phyloP scores from a whole-genome alignment of 2,888 invertebrate genomes.

The Nemotelus nigrinus region DNA sequence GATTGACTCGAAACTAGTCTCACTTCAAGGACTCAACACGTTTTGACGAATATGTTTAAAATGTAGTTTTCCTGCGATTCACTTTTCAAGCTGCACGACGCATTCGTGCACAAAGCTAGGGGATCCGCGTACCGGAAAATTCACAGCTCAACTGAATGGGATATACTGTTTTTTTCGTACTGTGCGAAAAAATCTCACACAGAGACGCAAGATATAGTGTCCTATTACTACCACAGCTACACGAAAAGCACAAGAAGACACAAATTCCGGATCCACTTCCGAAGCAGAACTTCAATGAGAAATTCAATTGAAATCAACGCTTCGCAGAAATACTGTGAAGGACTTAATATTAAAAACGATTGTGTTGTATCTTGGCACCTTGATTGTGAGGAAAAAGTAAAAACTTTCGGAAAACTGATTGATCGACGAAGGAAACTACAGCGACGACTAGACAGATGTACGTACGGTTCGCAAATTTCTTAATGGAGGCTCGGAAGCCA shows the following conservation, averaged over 20 bases:
- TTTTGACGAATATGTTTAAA: background rate
- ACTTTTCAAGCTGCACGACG: constrained; percentile 24
- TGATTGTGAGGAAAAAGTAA: too few species aligned
- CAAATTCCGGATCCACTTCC: background rate
- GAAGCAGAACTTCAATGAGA: too few species aligned
- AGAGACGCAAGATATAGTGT: background rate
- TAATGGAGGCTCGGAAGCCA: constrained; percentile 30
- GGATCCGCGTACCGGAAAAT: constrained; percentile 59
- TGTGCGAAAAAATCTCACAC: constrained; percentile 38
- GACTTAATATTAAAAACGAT: too few species aligned
- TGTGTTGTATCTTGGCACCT: too few species aligned
- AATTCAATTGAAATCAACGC: too few species aligned
- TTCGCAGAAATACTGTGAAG: too few species aligned
- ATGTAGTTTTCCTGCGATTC: background rate
- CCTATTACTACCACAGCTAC: constrained; percentile 1
- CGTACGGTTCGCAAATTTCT: constrained; percentile 18
- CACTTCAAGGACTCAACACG: constrained; percentile 6
- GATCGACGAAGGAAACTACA: too few species aligned
- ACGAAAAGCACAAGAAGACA: constrained; percentile 1
- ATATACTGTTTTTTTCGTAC: constrained; percentile 38
- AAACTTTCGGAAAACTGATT: too few species aligned
- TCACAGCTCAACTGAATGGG: constrained; percentile 63
- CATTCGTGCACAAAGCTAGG: constrained; percentile 19
- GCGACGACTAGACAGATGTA: constrained; percentile 15
- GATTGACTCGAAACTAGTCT: constrained; percentile 17